Percentiles rank a stretch among this genome's conserved stretches.
phyloP scores from a whole-genome alignment of 2,797 vertebrate species.

The Champsocephalus gunnari region DNA sequence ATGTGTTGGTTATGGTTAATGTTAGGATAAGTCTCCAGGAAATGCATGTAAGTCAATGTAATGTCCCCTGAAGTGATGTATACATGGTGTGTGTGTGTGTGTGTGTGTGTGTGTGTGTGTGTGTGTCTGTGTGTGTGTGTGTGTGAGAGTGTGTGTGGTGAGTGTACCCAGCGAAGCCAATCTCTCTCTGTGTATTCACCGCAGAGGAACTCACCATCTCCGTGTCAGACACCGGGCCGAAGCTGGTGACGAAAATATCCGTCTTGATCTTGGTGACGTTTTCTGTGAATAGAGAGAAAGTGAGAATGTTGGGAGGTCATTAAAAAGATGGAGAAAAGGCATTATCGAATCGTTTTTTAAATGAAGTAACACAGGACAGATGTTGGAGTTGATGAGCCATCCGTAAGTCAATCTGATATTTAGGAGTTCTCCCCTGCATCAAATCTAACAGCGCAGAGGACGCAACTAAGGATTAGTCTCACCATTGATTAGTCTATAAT shows the following conservation, averaged over 20 bases:
- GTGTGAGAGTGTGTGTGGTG: background rate
- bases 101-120: background rate
- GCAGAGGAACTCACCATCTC: slow-evolving; percentile 90
- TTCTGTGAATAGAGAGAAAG: slow-evolving; percentile 81
- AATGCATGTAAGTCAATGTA: no score
- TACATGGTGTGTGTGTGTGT: background rate
- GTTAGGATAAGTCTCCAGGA: no score
- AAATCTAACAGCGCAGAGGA: background rate
- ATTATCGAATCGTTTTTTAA: no score
- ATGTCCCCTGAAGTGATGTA: no score
- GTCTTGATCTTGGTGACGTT: slow-evolving; percentile 95
- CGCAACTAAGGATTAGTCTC: background rate
- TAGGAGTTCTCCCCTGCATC: background rate
- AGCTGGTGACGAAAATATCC: slow-evolving; percentile 96
- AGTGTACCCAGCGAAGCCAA: slow-evolving; percentile 2
- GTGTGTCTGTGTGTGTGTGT: background rate
- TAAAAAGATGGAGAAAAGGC: background rate
- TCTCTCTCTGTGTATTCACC: slow-evolving; percentile 16
- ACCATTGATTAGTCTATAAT: background rate
- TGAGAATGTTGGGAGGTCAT: background rate
- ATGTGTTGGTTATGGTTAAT: no score
- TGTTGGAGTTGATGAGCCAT: background rate
- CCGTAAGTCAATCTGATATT: background rate
- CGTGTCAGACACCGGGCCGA: slow-evolving; percentile 94
- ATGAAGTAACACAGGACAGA: background rate